phyloP scores from a whole-genome alignment of 2,113 vertebrate species.

The Pteropus alecto region DNA sequence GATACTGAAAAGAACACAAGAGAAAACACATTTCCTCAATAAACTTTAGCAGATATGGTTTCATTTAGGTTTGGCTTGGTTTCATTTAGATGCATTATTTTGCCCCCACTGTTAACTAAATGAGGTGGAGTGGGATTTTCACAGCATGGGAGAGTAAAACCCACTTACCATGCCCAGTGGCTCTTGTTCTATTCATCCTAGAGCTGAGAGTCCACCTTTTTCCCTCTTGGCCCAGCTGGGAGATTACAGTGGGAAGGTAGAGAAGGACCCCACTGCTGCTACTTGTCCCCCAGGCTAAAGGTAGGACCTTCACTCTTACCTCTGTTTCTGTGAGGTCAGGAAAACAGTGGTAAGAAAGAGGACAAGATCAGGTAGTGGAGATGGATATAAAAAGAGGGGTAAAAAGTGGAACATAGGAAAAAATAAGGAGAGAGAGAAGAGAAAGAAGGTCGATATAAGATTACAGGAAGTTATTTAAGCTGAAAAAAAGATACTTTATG shows the following conservation, averaged over 20 bases:
- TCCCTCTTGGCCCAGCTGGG: slow-evolving; percentile 40
- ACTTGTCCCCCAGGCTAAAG: slow-evolving; percentile 44
- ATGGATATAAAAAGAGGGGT: slow-evolving; percentile 7
- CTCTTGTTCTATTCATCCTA: slow-evolving; percentile 44
- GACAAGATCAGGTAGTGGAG: slow-evolving; percentile 43
- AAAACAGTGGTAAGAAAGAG: slow-evolving; percentile 57
- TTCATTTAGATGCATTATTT: background rate
- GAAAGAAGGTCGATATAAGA: slow-evolving; percentile 41
- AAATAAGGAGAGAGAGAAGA: slow-evolving; percentile 26
- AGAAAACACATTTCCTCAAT: slow-evolving; percentile 12
- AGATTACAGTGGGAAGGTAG: slow-evolving; percentile 25
- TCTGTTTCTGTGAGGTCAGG: slow-evolving; percentile 61
- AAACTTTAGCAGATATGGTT: background rate
- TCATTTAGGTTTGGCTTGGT: background rate
- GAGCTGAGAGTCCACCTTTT: slow-evolving; percentile 43
- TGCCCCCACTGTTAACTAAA: background rate
- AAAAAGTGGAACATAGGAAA: slow-evolving; percentile 51
- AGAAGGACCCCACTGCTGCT: slow-evolving; percentile 5
- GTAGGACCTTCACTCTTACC: slow-evolving; percentile 40
- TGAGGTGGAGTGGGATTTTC: background rate
- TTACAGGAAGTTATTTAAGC: slow-evolving; percentile 36
- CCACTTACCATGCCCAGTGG: slow-evolving; percentile 49
- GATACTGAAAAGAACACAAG: slow-evolving; percentile 83
- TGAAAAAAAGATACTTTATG: slow-evolving; percentile 2
- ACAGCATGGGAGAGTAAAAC: background rate